phyloP scores from a whole-genome alignment of 1,140 invertebrate genomes.

The Oppia nitens region DNA sequence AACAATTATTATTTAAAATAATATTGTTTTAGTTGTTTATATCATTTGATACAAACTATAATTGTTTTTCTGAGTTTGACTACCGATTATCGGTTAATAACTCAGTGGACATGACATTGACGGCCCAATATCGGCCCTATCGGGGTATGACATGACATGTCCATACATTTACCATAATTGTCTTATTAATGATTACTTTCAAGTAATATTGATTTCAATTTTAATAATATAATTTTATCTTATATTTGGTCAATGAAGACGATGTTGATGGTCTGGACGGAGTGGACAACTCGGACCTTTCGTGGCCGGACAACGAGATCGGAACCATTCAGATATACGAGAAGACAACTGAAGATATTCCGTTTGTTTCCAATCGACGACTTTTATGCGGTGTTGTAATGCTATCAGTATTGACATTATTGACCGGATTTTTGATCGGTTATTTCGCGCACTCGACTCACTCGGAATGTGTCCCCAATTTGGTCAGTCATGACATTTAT shows the following conservation, averaged over 20 bases:
- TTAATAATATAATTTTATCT: no score
- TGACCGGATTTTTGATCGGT: slow-evolving; percentile 22
- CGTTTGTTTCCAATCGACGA: slow-evolving; percentile 16
- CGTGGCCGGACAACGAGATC: slow-evolving; percentile 21
- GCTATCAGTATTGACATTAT: slow-evolving; percentile 12
- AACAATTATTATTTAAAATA: no score
- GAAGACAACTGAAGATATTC: slow-evolving; percentile 22
- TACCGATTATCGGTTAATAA: background rate
- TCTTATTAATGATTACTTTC: no score
- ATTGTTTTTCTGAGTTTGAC: background rate
- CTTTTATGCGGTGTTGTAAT: slow-evolving; percentile 16
- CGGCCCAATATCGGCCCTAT: slow-evolving; percentile 24
- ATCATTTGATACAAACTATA: no score
- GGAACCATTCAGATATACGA: slow-evolving; percentile 23
- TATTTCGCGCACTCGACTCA: slow-evolving; percentile 22
- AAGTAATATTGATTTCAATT: background rate
- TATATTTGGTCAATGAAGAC: slow-evolving; percentile 2
- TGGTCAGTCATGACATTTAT: background rate
- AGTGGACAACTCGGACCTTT: slow-evolving; percentile 18
- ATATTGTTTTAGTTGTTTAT: no score
- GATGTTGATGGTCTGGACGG: slow-evolving; percentile 16
- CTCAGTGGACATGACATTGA: slow-evolving; percentile 14
- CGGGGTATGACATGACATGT: no score
- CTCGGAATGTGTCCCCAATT: slow-evolving; percentile 17
- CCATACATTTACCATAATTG: no score